Evolutionary conservation across 2,888 invertebrate species (phyloP), one percentile per base, ranked within the genome.

Genomic region (Lissonota sp.): DNA sequence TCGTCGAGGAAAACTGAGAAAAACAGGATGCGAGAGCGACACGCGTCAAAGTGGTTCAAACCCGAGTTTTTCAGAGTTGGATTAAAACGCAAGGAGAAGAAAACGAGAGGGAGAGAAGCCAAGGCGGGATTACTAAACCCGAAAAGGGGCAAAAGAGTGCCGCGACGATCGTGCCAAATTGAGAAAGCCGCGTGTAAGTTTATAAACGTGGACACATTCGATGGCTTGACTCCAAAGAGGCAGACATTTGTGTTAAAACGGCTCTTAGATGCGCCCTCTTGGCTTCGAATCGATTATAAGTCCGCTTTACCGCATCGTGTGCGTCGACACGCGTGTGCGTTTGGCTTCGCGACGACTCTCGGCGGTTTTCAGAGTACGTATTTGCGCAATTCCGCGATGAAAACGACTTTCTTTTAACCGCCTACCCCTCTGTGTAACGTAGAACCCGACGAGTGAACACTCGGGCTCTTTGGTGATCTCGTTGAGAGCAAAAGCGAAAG

Each of bases 351-450:
- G 14, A 71, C 64, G 26, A 79, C 72, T 80, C 76, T 80, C 72
- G 62, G 71, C 26, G 26, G 26, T 26, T 80, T 80, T 72, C 76
- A 67, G 67, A 26, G 26, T 26, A 26, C 26, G 26, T 63, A 55
- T 79, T 82, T 82, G 74, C 82, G 83, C 83, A 82, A 79, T 74
- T 64, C 42, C 81, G 66, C 74, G 62, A 77, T 77, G 76, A 80
- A 82, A 83, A 82, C 83, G 79, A 79, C 82, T 83, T 83, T 83
- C 83, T 83, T 83, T 83, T 83, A 69, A 77, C 79, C 81, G 79
- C 78, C 79, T 80, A 66, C 80, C 75, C 79, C 14, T 51, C 51
- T 51, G 14, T 12, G 12, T 12, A 51, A 16, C 62, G 39, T 53
- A 60, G 51, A 51, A 51, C 60, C 71, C 71, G 62, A 39, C 71